These are phyloP conservation scores for Poeciliopsis retropinna DNA, from an alignment of 2,113 vertebrate species.

Conservation along the genomic window DNA sequence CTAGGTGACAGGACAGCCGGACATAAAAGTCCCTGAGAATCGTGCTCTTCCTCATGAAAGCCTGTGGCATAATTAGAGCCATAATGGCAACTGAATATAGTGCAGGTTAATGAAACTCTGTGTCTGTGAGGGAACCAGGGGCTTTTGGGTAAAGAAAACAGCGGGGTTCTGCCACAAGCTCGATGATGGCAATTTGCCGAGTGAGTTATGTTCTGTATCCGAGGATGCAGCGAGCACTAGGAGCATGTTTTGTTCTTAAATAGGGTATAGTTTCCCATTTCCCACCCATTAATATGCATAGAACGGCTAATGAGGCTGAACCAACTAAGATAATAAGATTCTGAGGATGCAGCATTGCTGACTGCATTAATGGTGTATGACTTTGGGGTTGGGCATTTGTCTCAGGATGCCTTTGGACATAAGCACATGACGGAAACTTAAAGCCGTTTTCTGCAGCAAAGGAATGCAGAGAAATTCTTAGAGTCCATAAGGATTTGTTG, in stretches of 20 bases:
- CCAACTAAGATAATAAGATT: conserved; percentile 84
- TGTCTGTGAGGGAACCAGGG: conserved; percentile 75
- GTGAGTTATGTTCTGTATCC: conserved; percentile 82
- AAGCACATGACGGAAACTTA: conserved; percentile 55
- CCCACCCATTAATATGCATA: conserved; percentile 83
- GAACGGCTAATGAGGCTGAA: conserved; percentile 82
- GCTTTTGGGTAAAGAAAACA: conserved; percentile 81
- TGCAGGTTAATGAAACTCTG: conserved; percentile 81
- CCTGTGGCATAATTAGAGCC: conserved; percentile 82
- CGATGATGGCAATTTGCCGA: conserved; percentile 83
- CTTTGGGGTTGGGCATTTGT: conserved; percentile 74
- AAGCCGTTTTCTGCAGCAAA: conserved; percentile 44
- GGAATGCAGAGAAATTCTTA: neutral
- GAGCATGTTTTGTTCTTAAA: conserved; percentile 79
- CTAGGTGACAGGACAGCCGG: conserved; percentile 69
- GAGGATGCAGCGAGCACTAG: conserved; percentile 70
- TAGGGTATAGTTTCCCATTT: conserved; percentile 80
- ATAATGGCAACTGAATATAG: conserved; percentile 81
- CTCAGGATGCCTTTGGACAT: conserved; percentile 66
- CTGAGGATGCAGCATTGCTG: conserved; percentile 67
- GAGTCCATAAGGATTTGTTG: neutral
- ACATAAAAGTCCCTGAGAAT: conserved; percentile 70
- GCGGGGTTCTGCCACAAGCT: conserved; percentile 80
- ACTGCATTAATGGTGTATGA: conserved; percentile 77
- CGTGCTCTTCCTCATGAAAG: conserved; percentile 70